Conservation (phyloP, 1,140 invertebrate species). For the Carcinoscorpius rotundicauda region DNA sequence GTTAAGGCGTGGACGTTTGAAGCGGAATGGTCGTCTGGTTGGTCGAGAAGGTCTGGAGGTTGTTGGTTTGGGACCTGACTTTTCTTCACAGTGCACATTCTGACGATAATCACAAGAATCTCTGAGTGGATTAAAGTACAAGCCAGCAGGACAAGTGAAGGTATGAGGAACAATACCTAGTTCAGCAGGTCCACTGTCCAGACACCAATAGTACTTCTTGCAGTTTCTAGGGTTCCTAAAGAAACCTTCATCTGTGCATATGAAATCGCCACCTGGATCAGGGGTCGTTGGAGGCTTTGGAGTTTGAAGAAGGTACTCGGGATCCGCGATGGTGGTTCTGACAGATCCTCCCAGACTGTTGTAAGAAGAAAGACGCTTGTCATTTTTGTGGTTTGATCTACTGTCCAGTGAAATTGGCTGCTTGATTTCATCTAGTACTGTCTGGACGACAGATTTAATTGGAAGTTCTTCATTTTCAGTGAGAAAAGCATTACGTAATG, state of each 20-base stretch:
- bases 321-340: too few species aligned
- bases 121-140: slow-evolving; percentile 76
- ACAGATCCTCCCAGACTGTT: too few species aligned
- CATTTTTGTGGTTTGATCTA: too few species aligned
- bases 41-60: too few species aligned
- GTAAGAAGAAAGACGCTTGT: too few species aligned
- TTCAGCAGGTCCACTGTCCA: slow-evolving; percentile 73
- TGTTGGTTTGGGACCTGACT: slow-evolving; percentile 34
- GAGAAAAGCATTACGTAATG: slow-evolving; percentile 12
- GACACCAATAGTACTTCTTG: slow-evolving; percentile 90
- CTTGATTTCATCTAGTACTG: too few species aligned
- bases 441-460: neutral
- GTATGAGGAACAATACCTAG: slow-evolving; percentile 78
- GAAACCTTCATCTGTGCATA: slow-evolving; percentile 84
- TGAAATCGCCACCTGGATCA: slow-evolving; percentile 78
- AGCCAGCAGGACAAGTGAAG: slow-evolving; percentile 76
- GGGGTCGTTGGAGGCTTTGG: slow-evolving; percentile 79
- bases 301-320: slow-evolving; percentile 40
- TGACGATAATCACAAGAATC: slow-evolving; percentile 80
- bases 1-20: too few species aligned
- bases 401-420: too few species aligned
- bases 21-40: too few species aligned
- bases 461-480: neutral
- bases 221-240: slow-evolving; percentile 84
- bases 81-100: slow-evolving; percentile 56